Evolutionary conservation across 2,888 invertebrate species (phyloP), one percentile per base, ranked within the genome.

Genomic region (Hydropsyche betteni): DNA sequence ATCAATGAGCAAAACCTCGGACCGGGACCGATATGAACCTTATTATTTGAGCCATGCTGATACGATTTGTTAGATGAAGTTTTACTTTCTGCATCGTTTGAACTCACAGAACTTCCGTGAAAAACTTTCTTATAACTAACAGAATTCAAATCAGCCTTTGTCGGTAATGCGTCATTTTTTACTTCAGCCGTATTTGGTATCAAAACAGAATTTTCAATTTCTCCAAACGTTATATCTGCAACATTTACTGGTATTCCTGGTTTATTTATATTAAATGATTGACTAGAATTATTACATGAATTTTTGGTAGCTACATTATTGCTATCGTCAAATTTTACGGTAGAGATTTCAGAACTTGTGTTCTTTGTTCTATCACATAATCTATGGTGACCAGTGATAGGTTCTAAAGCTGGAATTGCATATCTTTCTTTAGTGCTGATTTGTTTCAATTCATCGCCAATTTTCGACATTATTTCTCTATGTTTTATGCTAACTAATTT

Each of bases 1-100:
- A 93, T 88, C 82, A 94, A 88, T 72, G 94, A 92, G 81, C 94
- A 94, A 81, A 93, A 91, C 78, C 94, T 88, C 1, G 94, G 93
- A 0, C 93, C 93, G 10, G 88, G 88, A 1, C 88, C 88, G 0
- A 88, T 87, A 81, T 86, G 86, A 44, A 79, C 77, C 70, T 79
- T 79, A 14, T 84, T 85, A 76, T 85, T 86, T 64, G 87, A 87
- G 12, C 87, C 86, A 61, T 87, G 87, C 79, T 88, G 87, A 16
- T 86, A 87, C 5, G 79, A 79, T 68, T 78, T 78, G 79, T 86
- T 79, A 5, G 88, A 88, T 3, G 88, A 88, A 4, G 87, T 84
- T 78, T 87, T 84, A 80, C 88, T 88, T 38, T 85, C 83, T 72
- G 84, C 86, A 44, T 86, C 87, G 83, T 86, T 86, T 10, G 88